phyloP scores from a whole-genome alignment of 2,888 invertebrate genomes.

The Lysandra coridon region DNA sequence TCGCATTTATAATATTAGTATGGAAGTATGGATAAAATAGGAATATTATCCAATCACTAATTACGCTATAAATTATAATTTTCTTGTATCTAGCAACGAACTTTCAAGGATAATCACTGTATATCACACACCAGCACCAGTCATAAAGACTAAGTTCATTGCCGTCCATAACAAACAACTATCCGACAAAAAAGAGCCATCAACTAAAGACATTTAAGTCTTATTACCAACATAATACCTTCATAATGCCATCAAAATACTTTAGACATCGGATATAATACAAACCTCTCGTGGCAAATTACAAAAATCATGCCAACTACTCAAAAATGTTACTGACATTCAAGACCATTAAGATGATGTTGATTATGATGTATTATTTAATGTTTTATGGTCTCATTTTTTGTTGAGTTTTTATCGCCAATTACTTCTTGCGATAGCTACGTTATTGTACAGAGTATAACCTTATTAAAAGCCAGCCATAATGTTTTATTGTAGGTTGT shows the following conservation, averaged over 20 bases:
- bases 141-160: slow-evolving; percentile 6
- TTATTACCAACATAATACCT: neutral
- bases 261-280: neutral
- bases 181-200: neutral
- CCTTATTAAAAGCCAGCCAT: neutral
- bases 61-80: neutral
- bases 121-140: neutral
- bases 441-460: slow-evolving; percentile 4
- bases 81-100: neutral
- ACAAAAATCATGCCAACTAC: slow-evolving; percentile 16
- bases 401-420: neutral
- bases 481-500: neutral
- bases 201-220: neutral
- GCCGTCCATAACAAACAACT: neutral
- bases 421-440: neutral
- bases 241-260: neutral
- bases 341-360: slow-evolving; percentile 6
- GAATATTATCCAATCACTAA: neutral
- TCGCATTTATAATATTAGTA: too few species aligned
- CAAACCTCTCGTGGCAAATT: slow-evolving; percentile 1
- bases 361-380: slow-evolving; percentile 7
- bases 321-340: slow-evolving; percentile 12
- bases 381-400: neutral
- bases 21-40: too few species aligned
- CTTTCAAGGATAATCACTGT: neutral